These are phyloP conservation scores for Pocillopora verrucosa DNA, from an alignment of 64 coral and sea anemone genomes.

Conservation along the genomic window DNA sequence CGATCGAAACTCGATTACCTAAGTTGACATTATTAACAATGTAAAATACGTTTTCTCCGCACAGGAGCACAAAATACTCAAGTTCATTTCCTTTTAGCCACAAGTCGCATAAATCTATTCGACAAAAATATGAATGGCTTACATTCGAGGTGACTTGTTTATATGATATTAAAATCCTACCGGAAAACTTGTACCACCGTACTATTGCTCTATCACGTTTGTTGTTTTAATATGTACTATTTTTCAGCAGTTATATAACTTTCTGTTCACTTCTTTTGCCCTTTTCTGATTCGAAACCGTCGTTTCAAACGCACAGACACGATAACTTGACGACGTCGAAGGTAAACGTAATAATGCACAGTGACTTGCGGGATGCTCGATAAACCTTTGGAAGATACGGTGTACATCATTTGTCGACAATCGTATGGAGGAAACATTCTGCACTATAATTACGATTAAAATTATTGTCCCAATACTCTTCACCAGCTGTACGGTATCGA, in stretches of 20 bases:
- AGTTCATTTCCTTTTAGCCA: too few species aligned
- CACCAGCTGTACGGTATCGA: conserved; percentile 52
- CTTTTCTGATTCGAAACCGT: neutral
- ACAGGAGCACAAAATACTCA: neutral
- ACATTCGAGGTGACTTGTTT: too few species aligned
- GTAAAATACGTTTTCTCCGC: neutral
- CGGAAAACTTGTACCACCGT: too few species aligned
- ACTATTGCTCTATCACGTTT: too few species aligned
- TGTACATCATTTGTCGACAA: conserved; percentile 16
- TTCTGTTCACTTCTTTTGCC: neutral
- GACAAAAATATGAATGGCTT: too few species aligned
- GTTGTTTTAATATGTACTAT: neutral
- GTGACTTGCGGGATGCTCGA: too few species aligned
- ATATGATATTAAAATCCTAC: too few species aligned
- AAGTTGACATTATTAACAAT: neutral
- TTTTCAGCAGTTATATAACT: neutral
- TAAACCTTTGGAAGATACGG: neutral
- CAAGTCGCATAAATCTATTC: too few species aligned
- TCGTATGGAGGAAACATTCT: conserved; percentile 49
- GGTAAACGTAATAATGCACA: neutral
- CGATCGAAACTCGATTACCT: neutral
- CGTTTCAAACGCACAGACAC: neutral
- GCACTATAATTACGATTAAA: conserved; percentile 65
- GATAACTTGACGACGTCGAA: neutral
- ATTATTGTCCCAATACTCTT: conserved; percentile 90